Conservation (phyloP, 1,140 invertebrate species). For the Cydia pomonella region DNA sequence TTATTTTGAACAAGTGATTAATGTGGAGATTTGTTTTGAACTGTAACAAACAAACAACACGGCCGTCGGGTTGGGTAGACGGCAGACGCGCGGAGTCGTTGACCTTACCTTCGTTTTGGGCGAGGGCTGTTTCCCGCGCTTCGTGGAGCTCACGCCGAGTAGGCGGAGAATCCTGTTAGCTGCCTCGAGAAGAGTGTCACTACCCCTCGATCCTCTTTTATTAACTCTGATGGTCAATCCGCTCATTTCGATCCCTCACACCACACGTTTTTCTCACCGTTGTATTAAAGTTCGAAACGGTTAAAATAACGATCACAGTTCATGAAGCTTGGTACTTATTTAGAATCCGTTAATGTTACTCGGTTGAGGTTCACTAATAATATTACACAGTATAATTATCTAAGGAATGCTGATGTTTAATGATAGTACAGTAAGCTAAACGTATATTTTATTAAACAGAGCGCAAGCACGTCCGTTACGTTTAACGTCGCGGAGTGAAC, state of each 20-base stretch:
- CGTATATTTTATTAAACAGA: slow-evolving; percentile 36
- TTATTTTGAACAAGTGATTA: background rate
- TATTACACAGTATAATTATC: slow-evolving; percentile 49
- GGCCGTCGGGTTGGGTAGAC: slow-evolving; percentile 33
- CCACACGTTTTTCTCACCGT: slow-evolving; percentile 61
- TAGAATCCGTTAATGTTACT: slow-evolving; percentile 43
- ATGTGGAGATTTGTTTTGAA: slow-evolving; percentile 31
- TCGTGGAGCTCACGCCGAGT: slow-evolving; percentile 77
- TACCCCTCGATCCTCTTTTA: slow-evolving; percentile 80
- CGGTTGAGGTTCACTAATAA: slow-evolving; percentile 36
- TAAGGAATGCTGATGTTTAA: slow-evolving; percentile 62
- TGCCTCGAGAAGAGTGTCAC: slow-evolving; percentile 78
- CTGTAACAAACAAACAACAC: slow-evolving; percentile 36
- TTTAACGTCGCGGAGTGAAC: slow-evolving; percentile 42
- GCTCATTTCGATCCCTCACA: slow-evolving; percentile 77
- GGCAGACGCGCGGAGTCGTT: slow-evolving; percentile 51
- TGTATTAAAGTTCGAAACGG: slow-evolving; percentile 67
- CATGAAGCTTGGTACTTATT: slow-evolving; percentile 56
- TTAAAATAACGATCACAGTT: slow-evolving; percentile 72
- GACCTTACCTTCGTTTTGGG: slow-evolving; percentile 78
- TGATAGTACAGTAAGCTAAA: slow-evolving; percentile 46
- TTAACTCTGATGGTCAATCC: slow-evolving; percentile 79
- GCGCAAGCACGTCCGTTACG: slow-evolving; percentile 59
- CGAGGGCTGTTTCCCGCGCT: slow-evolving; percentile 77
- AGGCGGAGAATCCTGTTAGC: slow-evolving; percentile 79